Evolutionary conservation across 2,888 invertebrate species (phyloP), one percentile per base, ranked within the genome.

Genomic region (Cosmia pyralina): DNA sequence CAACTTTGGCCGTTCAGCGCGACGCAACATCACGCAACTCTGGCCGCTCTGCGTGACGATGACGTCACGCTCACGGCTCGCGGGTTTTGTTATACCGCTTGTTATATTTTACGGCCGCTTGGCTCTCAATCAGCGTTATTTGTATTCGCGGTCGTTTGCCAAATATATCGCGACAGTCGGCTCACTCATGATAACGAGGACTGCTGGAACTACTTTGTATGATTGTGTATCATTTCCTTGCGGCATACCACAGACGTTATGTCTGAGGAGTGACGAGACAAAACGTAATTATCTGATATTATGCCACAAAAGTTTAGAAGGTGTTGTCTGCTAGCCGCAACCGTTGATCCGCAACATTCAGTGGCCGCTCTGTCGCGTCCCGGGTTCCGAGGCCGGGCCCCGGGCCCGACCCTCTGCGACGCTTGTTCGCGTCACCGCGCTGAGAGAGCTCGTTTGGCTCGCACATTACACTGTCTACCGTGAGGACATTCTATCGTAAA

Each of bases 101-200:
- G 72, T 69, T 69, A 72, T 75, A 44, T 72, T 67, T 79, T 63
- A 59, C 57, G 60, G 65, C 48, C 67, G 76, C 69, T 83, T 81
- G 85, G 75, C 79, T 74, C 59, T 58, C 70, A 28, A 79, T 79
- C 74, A 80, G 72, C 52, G 74, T 79, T 85, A 84, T 85, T 85
- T 85, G 77, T 84, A 82, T 75, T 85, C 69, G 55, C 71, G 55
- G 62, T 77, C 73, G 66, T 72, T 83, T 79, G 84, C 85, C 82
- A 82, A 85, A 69, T 63, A 64, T 62, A 62, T 59, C 52, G 60
- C 55, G 50, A 59, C 38, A 17, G 63, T 10, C 28, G 67, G 17
- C 19, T 11, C 17, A 15, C 44, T 28, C 22, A 17, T 13, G 34
- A 63, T 53, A 64, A 64, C 67, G 52, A 22, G 28, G 38, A 44